Conservation (phyloP, 2,797 vertebrate species). For the Halcyon leucocephala region DNA sequence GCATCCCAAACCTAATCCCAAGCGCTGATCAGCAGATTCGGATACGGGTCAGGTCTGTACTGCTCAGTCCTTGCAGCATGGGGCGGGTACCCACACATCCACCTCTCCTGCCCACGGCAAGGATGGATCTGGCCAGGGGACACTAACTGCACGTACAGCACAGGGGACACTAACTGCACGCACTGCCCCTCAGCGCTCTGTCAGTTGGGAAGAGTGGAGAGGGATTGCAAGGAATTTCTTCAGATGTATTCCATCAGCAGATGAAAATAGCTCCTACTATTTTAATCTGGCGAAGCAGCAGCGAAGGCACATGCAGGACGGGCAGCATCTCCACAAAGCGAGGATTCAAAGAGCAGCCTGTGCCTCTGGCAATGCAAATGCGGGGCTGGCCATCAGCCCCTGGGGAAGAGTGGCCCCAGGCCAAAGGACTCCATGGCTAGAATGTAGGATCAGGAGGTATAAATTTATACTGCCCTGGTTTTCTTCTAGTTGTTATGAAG, state of each 20-base stretch:
- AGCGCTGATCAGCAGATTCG: fast-evolving
- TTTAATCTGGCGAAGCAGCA: not conserved
- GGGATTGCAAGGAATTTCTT: not conserved
- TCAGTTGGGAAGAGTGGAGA: not conserved
- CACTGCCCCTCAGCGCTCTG: fast-evolving
- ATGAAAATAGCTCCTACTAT: constrained; percentile 67
- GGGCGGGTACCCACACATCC: fast-evolving
- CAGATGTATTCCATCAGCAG: not conserved
- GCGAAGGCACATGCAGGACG: not conserved
- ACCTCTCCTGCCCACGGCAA: not conserved
- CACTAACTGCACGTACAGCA: fast-evolving
- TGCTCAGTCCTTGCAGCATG: fast-evolving
- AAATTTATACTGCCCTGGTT: not conserved
- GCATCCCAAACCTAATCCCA: not conserved
- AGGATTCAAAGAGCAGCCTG: not conserved
- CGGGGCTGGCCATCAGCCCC: not conserved
- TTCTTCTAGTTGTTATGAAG: not conserved
- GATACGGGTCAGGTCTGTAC: fast-evolving
- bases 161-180: fast-evolving
- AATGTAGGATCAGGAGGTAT: not conserved
- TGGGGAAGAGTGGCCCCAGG: not conserved
- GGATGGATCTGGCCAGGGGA: not conserved
- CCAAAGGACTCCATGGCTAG: not conserved
- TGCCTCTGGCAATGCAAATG: constrained; percentile 12
- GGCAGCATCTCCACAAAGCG: constrained; percentile 4